A percentile compares a stretch with the other conserved stretches of the same genome.
Conservation (phyloP, 2,888 invertebrate species). For the Heteromurus nitidus region DNA sequence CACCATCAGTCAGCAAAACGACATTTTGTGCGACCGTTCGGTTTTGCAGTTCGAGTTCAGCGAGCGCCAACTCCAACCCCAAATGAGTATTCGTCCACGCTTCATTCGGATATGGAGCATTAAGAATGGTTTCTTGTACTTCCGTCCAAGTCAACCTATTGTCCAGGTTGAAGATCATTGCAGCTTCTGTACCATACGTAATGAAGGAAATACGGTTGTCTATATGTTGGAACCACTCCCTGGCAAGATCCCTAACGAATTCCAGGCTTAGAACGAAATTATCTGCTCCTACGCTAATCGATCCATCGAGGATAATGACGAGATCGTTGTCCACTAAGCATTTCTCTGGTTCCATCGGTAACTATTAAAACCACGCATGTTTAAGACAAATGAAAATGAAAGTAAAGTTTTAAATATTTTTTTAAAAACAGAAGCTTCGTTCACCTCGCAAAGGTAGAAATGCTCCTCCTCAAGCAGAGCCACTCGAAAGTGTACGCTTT, state of each 20-base stretch:
- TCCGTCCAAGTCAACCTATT: not conserved
- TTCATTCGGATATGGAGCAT: constrained; percentile 3
- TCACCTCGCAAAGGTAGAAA: not conserved
- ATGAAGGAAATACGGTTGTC: constrained; percentile 26
- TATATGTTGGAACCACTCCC: constrained; percentile 11
- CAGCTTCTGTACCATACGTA: not conserved
- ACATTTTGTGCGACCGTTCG: constrained; percentile 13
- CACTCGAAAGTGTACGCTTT: not conserved
- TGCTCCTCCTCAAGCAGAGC: not conserved
- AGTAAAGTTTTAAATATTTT: not conserved
- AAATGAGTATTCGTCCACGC: constrained; percentile 4
- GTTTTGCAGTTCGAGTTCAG: not conserved
- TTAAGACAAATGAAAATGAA: not conserved
- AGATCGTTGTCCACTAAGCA: constrained; percentile 47
- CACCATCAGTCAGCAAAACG: constrained; percentile 43
- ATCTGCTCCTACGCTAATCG: constrained; percentile 22
- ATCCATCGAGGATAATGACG: constrained; percentile 35
- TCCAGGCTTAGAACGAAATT: constrained; percentile 7
- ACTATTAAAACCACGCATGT: not conserved
- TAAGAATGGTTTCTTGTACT: constrained; percentile 2
- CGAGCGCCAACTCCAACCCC: not conserved
- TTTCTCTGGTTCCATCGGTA: not conserved
- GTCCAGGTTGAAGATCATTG: not conserved
- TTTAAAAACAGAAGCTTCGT: not conserved
- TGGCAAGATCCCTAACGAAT: constrained; percentile 13